Percentiles rank a stretch among this genome's conserved stretches.
phyloP scores from a whole-genome alignment of 2,113 vertebrate genomes.

The Corydoras maculifer region DNA sequence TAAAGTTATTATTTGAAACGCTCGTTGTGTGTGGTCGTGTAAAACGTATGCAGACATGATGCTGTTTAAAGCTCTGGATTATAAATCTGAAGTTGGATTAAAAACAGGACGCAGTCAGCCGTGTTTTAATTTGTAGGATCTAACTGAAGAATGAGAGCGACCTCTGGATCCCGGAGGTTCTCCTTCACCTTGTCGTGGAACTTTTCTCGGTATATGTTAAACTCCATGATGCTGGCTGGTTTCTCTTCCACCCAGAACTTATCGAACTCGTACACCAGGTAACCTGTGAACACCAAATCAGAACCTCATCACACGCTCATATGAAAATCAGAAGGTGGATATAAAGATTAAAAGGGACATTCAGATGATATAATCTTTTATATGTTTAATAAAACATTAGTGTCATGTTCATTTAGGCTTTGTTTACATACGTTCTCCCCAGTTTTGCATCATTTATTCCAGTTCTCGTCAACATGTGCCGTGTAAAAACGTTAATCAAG shows the following conservation, averaged over 20 bases:
- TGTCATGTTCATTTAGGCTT: too few species aligned
- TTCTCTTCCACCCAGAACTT: slow-evolving; percentile 94
- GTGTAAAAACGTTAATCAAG: too few species aligned
- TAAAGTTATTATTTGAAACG: neutral
- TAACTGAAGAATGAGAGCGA: slow-evolving; percentile 66
- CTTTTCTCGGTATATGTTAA: slow-evolving; percentile 93
- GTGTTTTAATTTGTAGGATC: slow-evolving; percentile 42
- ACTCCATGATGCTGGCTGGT: slow-evolving; percentile 96
- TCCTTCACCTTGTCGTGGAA: slow-evolving; percentile 83
- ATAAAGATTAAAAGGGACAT: too few species aligned
- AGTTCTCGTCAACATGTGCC: too few species aligned
- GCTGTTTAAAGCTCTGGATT: neutral
- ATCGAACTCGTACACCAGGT: slow-evolving; percentile 91
- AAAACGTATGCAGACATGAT: neutral
- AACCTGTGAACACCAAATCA: slow-evolving; percentile 64
- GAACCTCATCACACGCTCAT: too few species aligned
- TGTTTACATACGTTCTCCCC: too few species aligned
- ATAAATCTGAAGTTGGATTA: slow-evolving; percentile 13
- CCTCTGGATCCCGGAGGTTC: slow-evolving; percentile 69
- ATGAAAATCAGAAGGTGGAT: too few species aligned
- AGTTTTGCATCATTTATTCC: too few species aligned
- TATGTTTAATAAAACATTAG: too few species aligned
- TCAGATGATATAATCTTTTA: too few species aligned
- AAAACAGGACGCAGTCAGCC: slow-evolving; percentile 19
- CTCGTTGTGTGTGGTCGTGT: neutral